Evolutionary conservation across 1,140 invertebrate genomes (phyloP).

Genomic region (Calosoma granatense): DNA sequence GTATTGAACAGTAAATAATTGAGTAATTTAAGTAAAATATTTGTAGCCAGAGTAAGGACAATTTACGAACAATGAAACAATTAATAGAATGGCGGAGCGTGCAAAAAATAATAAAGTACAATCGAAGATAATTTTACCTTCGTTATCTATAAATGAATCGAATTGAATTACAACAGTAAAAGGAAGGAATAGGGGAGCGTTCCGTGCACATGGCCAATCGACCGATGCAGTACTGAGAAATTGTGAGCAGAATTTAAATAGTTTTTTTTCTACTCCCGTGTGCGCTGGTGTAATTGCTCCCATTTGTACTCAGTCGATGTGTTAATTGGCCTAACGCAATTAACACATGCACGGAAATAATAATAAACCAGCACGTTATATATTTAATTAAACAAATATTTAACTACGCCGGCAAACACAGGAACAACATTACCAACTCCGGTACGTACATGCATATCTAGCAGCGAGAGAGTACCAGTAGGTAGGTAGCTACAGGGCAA

Average conservation of each 20-base stretch:
- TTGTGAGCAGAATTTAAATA: not conserved
- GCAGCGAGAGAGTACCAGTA: no score
- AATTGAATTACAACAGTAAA: constrained; percentile 8
- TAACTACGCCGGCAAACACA: not conserved
- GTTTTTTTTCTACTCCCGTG: not conserved
- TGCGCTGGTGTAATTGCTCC: not conserved
- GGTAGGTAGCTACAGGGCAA: no score
- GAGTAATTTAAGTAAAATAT: no score
- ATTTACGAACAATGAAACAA: not conserved
- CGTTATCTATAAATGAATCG: constrained; percentile 7
- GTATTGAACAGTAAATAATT: no score
- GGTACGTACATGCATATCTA: no score
- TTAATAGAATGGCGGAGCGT: not conserved
- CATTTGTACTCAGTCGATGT: not conserved
- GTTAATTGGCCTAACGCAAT: constrained; percentile 2
- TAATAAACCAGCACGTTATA: not conserved
- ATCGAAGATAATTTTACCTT: constrained; percentile 9
- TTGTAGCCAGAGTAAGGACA: not conserved
- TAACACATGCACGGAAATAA: constrained; percentile 7
- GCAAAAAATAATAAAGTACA: constrained; percentile 4
- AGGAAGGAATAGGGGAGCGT: not conserved
- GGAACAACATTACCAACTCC: not conserved
- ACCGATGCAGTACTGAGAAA: not conserved
- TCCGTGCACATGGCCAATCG: not conserved
- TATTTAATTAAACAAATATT: constrained; percentile 7